Percentiles rank a stretch among this genome's conserved stretches.
These are phyloP conservation scores for Brienomyrus brachyistius DNA, from an alignment of 2,113 vertebrate genomes.

Conservation along the genomic window DNA sequence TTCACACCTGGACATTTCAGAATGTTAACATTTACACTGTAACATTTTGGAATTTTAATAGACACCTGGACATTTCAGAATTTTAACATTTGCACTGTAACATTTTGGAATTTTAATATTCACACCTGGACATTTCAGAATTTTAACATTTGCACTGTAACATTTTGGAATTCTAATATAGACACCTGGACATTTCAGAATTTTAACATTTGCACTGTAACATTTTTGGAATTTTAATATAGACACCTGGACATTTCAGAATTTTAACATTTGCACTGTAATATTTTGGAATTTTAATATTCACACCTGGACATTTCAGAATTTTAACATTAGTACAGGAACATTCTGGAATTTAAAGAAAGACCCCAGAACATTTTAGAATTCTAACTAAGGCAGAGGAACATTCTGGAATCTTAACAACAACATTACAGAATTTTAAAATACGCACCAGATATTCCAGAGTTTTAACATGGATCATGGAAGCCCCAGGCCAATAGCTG, in stretches of 20 bases:
- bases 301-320: too few species aligned
- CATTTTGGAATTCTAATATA: neutral
- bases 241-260: neutral
- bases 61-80: neutral
- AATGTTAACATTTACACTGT: too few species aligned
- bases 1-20: too few species aligned
- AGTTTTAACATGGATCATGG: neutral
- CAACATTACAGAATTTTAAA: neutral
- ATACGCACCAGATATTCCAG: neutral
- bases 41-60: neutral
- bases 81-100: neutral
- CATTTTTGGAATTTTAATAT: neutral
- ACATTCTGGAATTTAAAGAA: too few species aligned
- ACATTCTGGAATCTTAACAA: neutral
- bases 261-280: neutral
- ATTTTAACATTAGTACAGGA: too few species aligned
- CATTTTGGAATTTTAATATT: neutral
- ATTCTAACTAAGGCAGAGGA: too few species aligned
- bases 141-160: neutral
- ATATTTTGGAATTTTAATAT: too few species aligned
- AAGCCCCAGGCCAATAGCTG: neutral
- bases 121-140: neutral
- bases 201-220: neutral
- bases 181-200: neutral
- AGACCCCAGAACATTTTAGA: too few species aligned